Percentiles rank a stretch among this genome's conserved stretches.
These are phyloP conservation scores for Cydia splendana DNA, from an alignment of 1,140 invertebrate genomes.

Conservation along the genomic window DNA sequence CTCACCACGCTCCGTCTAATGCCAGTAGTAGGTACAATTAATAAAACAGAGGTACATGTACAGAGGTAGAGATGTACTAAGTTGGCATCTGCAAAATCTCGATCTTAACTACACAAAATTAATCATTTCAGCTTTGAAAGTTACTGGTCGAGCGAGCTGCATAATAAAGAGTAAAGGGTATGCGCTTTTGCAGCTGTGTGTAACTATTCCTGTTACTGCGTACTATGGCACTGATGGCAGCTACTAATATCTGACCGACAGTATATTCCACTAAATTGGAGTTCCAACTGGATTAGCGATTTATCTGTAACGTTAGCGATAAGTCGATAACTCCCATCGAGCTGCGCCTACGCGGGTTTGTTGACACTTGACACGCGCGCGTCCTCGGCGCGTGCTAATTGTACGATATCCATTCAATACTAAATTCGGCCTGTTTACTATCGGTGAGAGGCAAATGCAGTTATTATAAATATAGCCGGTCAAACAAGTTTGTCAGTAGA, in stretches of 20 bases:
- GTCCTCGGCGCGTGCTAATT: neutral
- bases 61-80: too few relatives aligned
- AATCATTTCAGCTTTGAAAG: too few relatives aligned
- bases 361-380: neutral
- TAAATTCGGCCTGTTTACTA: neutral
- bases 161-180: too few relatives aligned
- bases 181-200: too few relatives aligned
- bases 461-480: neutral
- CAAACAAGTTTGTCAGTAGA: too few relatives aligned
- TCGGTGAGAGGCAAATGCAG: neutral
- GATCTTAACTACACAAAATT: too few relatives aligned
- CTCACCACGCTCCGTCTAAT: neutral
- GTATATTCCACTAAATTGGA: neutral
- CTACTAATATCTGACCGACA: neutral
- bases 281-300: constrained; percentile 3
- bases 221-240: neutral
- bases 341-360: constrained; percentile 10
- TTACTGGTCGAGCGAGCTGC: too few relatives aligned
- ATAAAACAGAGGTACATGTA: too few relatives aligned
- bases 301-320: neutral
- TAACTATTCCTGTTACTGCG: too few relatives aligned
- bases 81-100: too few relatives aligned
- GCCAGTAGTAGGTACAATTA: too few relatives aligned
- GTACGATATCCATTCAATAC: constrained; percentile 8
- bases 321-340: neutral